Percentiles rank a stretch among this genome's conserved stretches.
phyloP scores from a whole-genome alignment of 2,888 invertebrate species.

The Eristalis pertinax region DNA sequence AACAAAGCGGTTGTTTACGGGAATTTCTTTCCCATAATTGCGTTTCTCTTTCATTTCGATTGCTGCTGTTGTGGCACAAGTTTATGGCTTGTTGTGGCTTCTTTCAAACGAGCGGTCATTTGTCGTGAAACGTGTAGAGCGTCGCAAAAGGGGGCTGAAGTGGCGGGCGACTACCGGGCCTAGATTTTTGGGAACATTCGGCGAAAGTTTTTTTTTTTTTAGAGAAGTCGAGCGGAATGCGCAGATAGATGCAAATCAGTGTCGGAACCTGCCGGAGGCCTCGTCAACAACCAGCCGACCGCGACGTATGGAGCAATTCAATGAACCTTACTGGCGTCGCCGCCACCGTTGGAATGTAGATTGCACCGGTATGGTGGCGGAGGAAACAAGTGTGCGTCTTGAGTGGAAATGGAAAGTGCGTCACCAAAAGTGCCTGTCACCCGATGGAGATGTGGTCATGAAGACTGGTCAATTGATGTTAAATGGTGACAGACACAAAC shows the following conservation, averaged over 20 bases:
- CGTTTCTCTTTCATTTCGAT: conserved; percentile 39
- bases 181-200: conserved; percentile 9
- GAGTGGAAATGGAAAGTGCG: conserved; percentile 18
- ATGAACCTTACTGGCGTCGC: not conserved
- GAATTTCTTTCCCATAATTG: conserved; percentile 29
- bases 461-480: not conserved
- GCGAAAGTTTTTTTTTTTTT: not conserved
- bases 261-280: not conserved
- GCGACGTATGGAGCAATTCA: not conserved
- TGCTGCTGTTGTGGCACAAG: not conserved
- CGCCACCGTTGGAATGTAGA: not conserved
- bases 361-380: not conserved
- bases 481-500: not conserved
- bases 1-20: conserved; percentile 50
- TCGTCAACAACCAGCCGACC: not conserved
- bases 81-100: not conserved
- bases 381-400: not conserved
- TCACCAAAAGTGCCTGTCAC: not conserved
- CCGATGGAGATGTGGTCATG: not conserved
- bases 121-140: not conserved
- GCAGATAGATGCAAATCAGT: not conserved
- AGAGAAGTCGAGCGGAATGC: not conserved
- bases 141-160: not conserved
- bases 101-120: not conserved
- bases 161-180: not conserved